Percentiles rank a stretch among this genome's conserved stretches.
Evolutionary conservation across 1,140 invertebrate genomes (phyloP).

Genomic region (Branchinecta lindahli): DNA sequence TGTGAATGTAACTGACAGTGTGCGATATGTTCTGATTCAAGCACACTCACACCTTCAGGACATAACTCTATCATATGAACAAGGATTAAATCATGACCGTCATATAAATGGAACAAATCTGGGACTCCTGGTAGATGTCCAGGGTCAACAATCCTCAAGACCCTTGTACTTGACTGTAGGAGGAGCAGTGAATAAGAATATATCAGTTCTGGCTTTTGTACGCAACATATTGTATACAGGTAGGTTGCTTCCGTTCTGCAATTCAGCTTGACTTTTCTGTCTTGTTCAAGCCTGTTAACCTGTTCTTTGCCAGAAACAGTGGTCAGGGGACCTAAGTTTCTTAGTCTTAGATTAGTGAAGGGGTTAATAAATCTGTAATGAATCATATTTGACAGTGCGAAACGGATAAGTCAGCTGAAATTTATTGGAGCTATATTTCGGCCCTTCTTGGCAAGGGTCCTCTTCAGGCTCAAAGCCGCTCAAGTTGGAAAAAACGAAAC

Average conservation of each 20-base stretch:
- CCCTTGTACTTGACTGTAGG: neutral
- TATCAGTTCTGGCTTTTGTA: neutral
- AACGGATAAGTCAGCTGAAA: too few species aligned
- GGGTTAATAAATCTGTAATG: too few species aligned
- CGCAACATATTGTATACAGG: neutral
- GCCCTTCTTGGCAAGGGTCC: too few species aligned
- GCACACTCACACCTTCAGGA: constrained; percentile 43
- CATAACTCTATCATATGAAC: constrained; percentile 41
- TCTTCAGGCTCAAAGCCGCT: too few species aligned
- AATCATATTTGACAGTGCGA: too few species aligned
- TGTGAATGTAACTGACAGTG: constrained; percentile 34
- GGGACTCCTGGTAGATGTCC: constrained; percentile 37
- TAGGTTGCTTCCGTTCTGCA: neutral
- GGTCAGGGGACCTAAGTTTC: too few species aligned
- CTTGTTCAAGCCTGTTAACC: too few species aligned
- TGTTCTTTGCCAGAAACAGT: too few species aligned
- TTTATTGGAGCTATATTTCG: too few species aligned
- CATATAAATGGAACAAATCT: constrained; percentile 43
- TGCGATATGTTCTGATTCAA: constrained; percentile 47
- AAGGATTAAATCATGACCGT: constrained; percentile 25
- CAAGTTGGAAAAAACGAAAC: too few species aligned
- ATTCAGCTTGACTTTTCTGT: too few species aligned
- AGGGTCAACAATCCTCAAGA: neutral
- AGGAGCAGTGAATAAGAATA: neutral
- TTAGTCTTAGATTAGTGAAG: too few species aligned